These are phyloP conservation scores for Achlya flavicornis DNA, from an alignment of 2,888 invertebrate genomes.

Conservation along the genomic window DNA sequence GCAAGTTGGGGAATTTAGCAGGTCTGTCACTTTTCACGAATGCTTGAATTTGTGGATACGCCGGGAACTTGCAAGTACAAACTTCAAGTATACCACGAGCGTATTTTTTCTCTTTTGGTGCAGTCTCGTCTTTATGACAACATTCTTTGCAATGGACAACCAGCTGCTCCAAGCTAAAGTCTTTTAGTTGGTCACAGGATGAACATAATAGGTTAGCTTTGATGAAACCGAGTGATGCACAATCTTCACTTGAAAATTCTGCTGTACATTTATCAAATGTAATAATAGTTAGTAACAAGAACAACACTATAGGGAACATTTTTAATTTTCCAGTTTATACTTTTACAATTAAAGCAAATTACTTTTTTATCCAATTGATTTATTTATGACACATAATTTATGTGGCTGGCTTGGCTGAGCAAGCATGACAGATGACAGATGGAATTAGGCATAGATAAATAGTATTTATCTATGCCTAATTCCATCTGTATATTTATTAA, in stretches of 20 bases:
- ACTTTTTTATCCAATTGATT: too few species aligned
- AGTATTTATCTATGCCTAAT: too few species aligned
- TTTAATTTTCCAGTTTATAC: slow-evolving; percentile 13
- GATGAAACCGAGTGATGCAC: slow-evolving; percentile 92
- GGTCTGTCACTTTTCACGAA: slow-evolving; percentile 97
- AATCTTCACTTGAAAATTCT: slow-evolving; percentile 91
- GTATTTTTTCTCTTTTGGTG: slow-evolving; percentile 89
- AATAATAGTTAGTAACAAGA: slow-evolving; percentile 28
- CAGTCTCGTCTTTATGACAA: slow-evolving; percentile 89
- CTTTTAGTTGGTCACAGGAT: slow-evolving; percentile 92
- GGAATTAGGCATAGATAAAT: too few species aligned
- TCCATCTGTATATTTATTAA: too few species aligned
- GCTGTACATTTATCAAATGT: slow-evolving; percentile 45
- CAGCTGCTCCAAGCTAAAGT: slow-evolving; percentile 88
- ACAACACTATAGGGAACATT: slow-evolving; percentile 20
- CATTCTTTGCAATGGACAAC: slow-evolving; percentile 90
- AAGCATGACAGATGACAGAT: too few species aligned
- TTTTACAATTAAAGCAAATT: neutral
- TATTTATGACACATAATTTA: too few species aligned
- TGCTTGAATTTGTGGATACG: slow-evolving; percentile 99
- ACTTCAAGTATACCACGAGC: slow-evolving; percentile 97
- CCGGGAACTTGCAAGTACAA: slow-evolving; percentile 98
- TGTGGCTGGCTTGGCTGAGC: too few species aligned
- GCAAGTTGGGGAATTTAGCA: slow-evolving; percentile 94
- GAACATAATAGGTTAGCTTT: slow-evolving; percentile 94